phyloP scores from a whole-genome alignment of 1,140 invertebrate species.

The Probaryconus sp. region DNA sequence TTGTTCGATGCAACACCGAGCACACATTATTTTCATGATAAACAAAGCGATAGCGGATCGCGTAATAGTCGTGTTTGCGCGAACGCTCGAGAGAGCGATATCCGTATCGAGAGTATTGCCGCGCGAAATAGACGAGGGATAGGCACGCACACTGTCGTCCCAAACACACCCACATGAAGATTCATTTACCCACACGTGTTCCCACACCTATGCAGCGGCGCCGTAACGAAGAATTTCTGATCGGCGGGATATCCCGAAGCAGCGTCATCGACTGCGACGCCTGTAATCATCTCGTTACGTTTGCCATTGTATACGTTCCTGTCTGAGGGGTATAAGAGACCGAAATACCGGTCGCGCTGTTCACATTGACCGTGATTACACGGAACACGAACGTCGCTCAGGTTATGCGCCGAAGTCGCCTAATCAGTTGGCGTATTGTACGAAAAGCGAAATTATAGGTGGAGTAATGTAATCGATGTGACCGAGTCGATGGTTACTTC shows the following conservation, averaged over 20 bases:
- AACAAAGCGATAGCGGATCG: constrained; percentile 59
- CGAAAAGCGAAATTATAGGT: constrained; percentile 50
- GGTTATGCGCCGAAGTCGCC: constrained; percentile 26
- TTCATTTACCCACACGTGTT: background rate
- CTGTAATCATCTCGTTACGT: constrained; percentile 61
- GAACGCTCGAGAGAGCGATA: constrained; percentile 55
- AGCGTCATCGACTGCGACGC: constrained; percentile 48
- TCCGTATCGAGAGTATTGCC: constrained; percentile 54
- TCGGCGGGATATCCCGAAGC: constrained; percentile 52
- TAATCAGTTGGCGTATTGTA: constrained; percentile 58
- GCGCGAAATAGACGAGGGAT: constrained; percentile 51
- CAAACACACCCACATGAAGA: constrained; percentile 2
- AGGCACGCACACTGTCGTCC: constrained; percentile 10
- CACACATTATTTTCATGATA: constrained; percentile 55
- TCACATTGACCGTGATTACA: constrained; percentile 51
- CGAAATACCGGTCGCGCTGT: constrained; percentile 42
- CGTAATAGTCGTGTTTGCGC: constrained; percentile 60
- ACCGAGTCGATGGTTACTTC: background rate
- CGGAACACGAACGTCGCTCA: constrained; percentile 32
- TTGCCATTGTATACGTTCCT: constrained; percentile 53
- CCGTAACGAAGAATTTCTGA: constrained; percentile 40
- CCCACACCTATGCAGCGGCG: background rate
- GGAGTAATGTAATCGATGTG: background rate
- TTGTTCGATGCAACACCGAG: constrained; percentile 23
- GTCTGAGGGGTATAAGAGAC: constrained; percentile 21